Evolutionary conservation across 2,113 vertebrate species (phyloP).

Genomic region (Diphyllodes magnificus): DNA sequence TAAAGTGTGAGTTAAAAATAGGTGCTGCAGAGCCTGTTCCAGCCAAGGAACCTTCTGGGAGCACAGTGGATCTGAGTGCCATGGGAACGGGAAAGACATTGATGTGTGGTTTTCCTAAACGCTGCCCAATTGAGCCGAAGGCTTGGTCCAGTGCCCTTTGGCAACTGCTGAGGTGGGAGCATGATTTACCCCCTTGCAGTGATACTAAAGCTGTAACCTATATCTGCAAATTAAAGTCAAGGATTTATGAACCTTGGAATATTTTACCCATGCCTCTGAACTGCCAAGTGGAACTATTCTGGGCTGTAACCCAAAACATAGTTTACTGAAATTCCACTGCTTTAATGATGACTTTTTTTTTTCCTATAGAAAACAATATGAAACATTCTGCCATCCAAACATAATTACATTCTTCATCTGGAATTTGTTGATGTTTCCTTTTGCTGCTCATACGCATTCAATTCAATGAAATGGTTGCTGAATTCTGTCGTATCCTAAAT

Average conservation of each 20-base stretch:
- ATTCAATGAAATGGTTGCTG: neutral
- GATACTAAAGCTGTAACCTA: conserved; percentile 56
- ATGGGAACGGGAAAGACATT: neutral
- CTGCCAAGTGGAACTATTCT: conserved; percentile 63
- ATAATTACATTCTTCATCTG: conserved; percentile 61
- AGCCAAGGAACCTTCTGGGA: neutral
- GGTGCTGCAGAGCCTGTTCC: neutral
- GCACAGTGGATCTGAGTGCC: neutral
- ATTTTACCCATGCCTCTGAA: conserved; percentile 57
- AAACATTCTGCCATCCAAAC: conserved; percentile 57
- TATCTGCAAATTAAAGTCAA: conserved; percentile 62
- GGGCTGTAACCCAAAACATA: conserved; percentile 61
- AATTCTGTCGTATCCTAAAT: neutral
- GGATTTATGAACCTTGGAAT: conserved; percentile 67
- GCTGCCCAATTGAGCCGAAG: neutral
- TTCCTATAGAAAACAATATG: conserved; percentile 63
- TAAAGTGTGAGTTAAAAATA: neutral
- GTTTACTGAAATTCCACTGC: conserved; percentile 66
- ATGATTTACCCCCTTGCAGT: conserved; percentile 41
- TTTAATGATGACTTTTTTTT: conserved; percentile 52
- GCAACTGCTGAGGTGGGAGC: conserved; percentile 31
- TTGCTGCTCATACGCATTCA: conserved; percentile 26
- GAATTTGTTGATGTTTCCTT: conserved; percentile 59
- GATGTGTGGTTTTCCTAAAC: neutral
- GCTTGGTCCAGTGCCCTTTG: neutral